Evolutionary conservation across 2,113 vertebrate genomes (phyloP), one percentile per base, ranked within the genome.

Genomic region (Camelus bactrianus): DNA sequence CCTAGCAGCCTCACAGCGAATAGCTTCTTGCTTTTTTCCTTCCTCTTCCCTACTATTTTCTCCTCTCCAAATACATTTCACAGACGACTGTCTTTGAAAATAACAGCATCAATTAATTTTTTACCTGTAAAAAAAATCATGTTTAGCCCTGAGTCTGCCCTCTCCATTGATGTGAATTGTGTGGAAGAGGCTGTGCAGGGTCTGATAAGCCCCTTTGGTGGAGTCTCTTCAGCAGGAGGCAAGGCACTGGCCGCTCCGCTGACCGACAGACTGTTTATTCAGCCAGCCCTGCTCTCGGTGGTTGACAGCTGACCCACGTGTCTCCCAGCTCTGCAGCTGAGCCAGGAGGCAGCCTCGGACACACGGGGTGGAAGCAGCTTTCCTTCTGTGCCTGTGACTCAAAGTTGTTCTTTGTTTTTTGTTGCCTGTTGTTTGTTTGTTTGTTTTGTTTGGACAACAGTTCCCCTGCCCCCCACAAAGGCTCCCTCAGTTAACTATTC

Each of bases 41-140:
- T 50, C 28, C 60, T 28, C 48, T 48, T 91, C 72, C 12, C 19
- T 8, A 67, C 42, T 50, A 54, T 80, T 95, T 95, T 88, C 46
- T 10, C 82, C 35, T 89, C 85, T 96, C 69, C 85, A 58, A 97
- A 95, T 96, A 65, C 62, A 93, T 96, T 98, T 95, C 97, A 97
- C 46, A 97, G 75, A 87, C 0, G 0, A 80, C 93, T 65, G 2
- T 97, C 94, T 98, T 97, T 89, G 65, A 98, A 98, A 98, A 95
- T 98, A 98, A 94, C 92, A 97, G 85, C 94, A 97, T 98, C 96
- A 95, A 96, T 98, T 98, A 99, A 98, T 97, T 98, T 97, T 98
- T 98, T 97, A 98, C 97, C 95, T 95, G 38, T 95, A 83, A 96
- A 96, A 97, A 91, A 76, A 96, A 42, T 62, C 83, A 0, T 64